phyloP scores from a whole-genome alignment of 2,888 invertebrate genomes.

The Brenthis daphne region DNA sequence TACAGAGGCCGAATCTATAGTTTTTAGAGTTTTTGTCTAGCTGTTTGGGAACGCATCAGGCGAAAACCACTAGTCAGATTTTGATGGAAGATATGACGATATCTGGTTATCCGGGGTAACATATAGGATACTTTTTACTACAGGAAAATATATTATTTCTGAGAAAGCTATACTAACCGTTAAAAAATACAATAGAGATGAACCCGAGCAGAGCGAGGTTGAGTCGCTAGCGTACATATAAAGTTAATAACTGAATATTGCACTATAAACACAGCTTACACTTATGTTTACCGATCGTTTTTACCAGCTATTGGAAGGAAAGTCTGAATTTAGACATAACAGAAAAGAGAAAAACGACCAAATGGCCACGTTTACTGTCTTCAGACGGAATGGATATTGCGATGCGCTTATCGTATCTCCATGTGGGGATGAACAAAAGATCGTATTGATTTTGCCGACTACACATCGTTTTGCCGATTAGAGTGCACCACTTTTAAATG shows the following conservation, averaged over 20 bases:
- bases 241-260: not conserved
- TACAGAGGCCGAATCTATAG: no score
- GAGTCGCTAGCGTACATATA: no score
- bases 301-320: slow-evolving; percentile 40
- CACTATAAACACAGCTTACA: slow-evolving; percentile 4
- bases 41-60: no score
- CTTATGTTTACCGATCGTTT: slow-evolving; percentile 10
- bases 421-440: slow-evolving; percentile 74
- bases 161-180: no score
- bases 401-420: slow-evolving; percentile 64
- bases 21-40: no score
- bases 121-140: no score
- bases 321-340: slow-evolving; percentile 52
- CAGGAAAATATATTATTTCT: no score
- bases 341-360: slow-evolving; percentile 57
- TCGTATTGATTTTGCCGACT: slow-evolving; percentile 72
- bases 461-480: slow-evolving; percentile 43
- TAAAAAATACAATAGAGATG: no score
- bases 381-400: slow-evolving; percentile 55
- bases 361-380: slow-evolving; percentile 66
- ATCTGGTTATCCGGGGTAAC: no score
- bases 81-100: no score
- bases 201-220: no score
- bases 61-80: no score
- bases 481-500: slow-evolving; percentile 44